Conservation (phyloP, 2,888 invertebrate species). For the Xylota sylvarum region DNA sequence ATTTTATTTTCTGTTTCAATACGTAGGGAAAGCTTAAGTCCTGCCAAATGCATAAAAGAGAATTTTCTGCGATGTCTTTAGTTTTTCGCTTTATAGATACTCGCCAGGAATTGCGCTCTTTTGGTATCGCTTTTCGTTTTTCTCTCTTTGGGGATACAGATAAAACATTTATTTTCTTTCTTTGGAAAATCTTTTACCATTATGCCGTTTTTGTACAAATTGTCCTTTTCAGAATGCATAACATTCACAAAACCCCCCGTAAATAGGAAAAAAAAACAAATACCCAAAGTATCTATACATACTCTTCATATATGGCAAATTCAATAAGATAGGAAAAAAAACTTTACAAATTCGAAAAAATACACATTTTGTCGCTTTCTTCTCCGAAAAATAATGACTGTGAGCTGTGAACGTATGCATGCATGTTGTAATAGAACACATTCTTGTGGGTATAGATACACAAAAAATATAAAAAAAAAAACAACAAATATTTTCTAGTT, state of each 20-base stretch:
- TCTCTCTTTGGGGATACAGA: slow-evolving; percentile 54
- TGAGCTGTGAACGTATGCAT: slow-evolving; percentile 73
- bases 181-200: slow-evolving; percentile 35
- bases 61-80: slow-evolving; percentile 59
- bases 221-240: slow-evolving; percentile 76
- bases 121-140: slow-evolving; percentile 53
- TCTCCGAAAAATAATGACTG: slow-evolving; percentile 62
- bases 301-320: slow-evolving; percentile 55
- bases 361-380: slow-evolving; percentile 46
- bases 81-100: slow-evolving; percentile 49
- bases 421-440: slow-evolving; percentile 60
- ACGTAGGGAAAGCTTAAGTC: slow-evolving; percentile 69
- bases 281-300: slow-evolving; percentile 71
- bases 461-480: slow-evolving; percentile 53
- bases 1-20: slow-evolving; percentile 38
- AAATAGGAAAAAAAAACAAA: slow-evolving; percentile 70
- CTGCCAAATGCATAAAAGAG: slow-evolving; percentile 62
- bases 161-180: slow-evolving; percentile 22
- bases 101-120: slow-evolving; percentile 45
- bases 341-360: slow-evolving; percentile 43
- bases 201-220: slow-evolving; percentile 68
- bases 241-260: slow-evolving; percentile 70
- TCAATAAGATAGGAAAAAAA: slow-evolving; percentile 40
- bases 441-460: slow-evolving; percentile 48
- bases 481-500: slow-evolving; percentile 76